Conservation (phyloP, 2,888 invertebrate species). For the Pecten maximus region DNA sequence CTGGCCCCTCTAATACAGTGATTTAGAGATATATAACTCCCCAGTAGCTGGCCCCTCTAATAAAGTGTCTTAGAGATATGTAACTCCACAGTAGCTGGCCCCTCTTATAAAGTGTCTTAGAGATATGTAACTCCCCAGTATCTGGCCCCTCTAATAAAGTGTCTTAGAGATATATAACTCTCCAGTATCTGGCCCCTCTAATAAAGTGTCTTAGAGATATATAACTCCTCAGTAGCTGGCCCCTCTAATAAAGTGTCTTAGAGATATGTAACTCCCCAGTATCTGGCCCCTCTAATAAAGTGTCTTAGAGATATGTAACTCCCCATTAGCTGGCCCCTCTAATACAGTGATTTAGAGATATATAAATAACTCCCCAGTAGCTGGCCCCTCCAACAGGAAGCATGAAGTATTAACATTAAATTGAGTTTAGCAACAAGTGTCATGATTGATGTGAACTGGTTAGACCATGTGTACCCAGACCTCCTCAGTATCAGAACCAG, state of each 20-base stretch:
- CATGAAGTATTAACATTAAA: constrained; percentile 26
- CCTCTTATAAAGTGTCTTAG: too few species aligned
- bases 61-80: too few species aligned
- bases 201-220: not conserved
- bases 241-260: not conserved
- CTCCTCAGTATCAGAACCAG: not conserved
- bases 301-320: not conserved
- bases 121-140: not conserved
- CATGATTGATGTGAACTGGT: not conserved
- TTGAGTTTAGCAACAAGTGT: constrained; percentile 29
- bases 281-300: not conserved
- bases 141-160: not conserved
- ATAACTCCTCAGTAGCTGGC: not conserved
- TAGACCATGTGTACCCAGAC: not conserved
- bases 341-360: not conserved
- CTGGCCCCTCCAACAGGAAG: not conserved
- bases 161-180: too few species aligned
- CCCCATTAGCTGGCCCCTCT: not conserved
- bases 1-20: too few species aligned
- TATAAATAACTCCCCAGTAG: not conserved
- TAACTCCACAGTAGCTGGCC: too few species aligned
- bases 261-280: not conserved
- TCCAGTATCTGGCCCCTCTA: not conserved
- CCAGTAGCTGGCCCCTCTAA: too few species aligned
- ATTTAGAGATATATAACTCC: too few species aligned